These are phyloP conservation scores for Poeciliopsis gracilis DNA, from an alignment of 2,797 vertebrate species.

Conservation along the genomic window DNA sequence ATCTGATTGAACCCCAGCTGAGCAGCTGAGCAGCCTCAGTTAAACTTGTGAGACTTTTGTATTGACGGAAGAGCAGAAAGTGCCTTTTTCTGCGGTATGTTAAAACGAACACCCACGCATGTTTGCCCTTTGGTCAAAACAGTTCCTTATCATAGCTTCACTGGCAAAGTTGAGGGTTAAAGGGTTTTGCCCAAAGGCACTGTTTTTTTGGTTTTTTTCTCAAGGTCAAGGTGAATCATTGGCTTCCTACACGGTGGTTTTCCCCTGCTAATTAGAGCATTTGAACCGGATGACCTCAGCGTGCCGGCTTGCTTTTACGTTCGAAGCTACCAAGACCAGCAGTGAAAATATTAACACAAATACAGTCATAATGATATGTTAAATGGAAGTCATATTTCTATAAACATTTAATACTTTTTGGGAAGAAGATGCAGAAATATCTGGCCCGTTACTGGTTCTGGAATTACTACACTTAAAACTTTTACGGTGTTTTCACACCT, in stretches of 20 bases:
- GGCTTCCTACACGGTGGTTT: constrained; percentile 29
- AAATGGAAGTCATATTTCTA: neutral
- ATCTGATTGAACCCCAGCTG: constrained; percentile 32
- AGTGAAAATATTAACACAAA: no score
- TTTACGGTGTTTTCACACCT: neutral
- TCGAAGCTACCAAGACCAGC: no score
- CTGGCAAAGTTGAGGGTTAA: constrained; percentile 36
- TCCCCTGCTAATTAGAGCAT: constrained; percentile 23
- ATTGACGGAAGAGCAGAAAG: constrained; percentile 4
- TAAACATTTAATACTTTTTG: neutral
- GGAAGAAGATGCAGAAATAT: neutral
- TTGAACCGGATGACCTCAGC: constrained; percentile 42
- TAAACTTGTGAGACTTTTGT: constrained; percentile 16
- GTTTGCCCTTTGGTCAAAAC: constrained; percentile 19
- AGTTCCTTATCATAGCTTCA: constrained; percentile 9
- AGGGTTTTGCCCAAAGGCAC: constrained; percentile 36
- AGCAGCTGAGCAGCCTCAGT: constrained; percentile 38
- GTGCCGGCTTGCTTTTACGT: constrained; percentile 25
- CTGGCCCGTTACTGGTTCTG: neutral
- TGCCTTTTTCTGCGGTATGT: neutral
- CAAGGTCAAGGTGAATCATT: constrained; percentile 47
- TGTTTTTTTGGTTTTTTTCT: constrained; percentile 17
- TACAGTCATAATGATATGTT: neutral
- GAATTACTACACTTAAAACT: neutral
- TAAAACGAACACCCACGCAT: constrained; percentile 25